Evolutionary conservation across 2,888 invertebrate genomes (phyloP).

Genomic region (Rotaria macrura): DNA sequence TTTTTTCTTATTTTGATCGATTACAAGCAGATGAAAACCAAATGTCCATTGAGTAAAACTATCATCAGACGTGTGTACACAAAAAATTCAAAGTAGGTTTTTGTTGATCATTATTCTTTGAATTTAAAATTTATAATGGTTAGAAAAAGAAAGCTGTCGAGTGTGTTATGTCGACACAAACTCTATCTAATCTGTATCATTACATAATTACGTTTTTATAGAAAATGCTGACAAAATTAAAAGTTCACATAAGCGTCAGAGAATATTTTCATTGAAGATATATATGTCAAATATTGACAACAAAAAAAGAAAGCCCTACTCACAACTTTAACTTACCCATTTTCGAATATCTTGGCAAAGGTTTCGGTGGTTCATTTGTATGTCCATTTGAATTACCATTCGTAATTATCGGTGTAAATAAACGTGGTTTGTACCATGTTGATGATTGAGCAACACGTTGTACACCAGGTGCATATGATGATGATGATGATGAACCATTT

Average conservation of each 20-base stretch:
- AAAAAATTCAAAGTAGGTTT: neutral
- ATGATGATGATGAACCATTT: neutral
- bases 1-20: neutral
- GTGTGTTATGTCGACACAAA: neutral
- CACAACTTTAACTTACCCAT: neutral
- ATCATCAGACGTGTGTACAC: neutral
- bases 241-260: neutral
- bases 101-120: too few relatives aligned
- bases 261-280: neutral
- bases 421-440: neutral
- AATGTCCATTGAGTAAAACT: neutral
- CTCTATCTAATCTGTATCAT: neutral
- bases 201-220: neutral
- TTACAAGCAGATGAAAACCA: neutral
- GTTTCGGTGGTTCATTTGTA: neutral
- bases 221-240: neutral
- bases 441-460: slow-evolving; percentile 16
- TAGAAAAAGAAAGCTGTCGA: neutral
- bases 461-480: neutral
- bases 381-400: neutral
- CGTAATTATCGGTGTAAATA: neutral
- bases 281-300: too few relatives aligned
- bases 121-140: neutral
- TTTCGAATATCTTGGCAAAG: neutral
- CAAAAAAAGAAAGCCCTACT: neutral